Conservation (phyloP, 1,140 invertebrate genomes). For the Drosophila eugracilis region DNA sequence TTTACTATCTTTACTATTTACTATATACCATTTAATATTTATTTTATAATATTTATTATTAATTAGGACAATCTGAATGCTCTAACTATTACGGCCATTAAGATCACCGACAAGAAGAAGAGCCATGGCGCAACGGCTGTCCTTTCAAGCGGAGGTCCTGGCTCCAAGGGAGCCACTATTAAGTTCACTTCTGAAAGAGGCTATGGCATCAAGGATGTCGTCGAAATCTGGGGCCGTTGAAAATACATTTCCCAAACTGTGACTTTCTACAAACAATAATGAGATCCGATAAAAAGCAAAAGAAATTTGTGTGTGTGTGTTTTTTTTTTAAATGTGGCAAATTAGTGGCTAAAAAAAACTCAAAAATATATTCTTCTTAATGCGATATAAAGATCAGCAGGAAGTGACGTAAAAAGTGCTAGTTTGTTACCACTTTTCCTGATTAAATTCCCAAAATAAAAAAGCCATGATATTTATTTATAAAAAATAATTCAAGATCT, state of each 20-base stretch:
- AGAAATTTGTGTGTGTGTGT: not conserved
- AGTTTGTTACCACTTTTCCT: no score
- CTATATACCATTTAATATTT: not conserved
- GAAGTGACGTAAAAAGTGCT: no score
- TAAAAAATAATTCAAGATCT: no score
- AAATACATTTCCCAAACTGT: not conserved
- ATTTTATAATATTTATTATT: not conserved
- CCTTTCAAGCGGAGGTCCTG: constrained; percentile 59
- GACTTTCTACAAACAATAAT: not conserved
- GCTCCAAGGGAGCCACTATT: constrained; percentile 74
- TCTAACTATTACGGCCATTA: constrained; percentile 69
- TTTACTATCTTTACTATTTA: not conserved
- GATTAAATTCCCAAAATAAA: no score
- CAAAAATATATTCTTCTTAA: no score
- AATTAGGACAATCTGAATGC: constrained; percentile 63
- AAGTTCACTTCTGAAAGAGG: constrained; percentile 61
- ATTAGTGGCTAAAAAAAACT: no score
- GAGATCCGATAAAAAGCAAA: not conserved
- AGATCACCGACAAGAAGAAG: constrained; percentile 62
- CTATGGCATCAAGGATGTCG: constrained; percentile 62
- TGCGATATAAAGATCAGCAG: no score
- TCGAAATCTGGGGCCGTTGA: constrained; percentile 74
- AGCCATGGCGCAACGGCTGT: constrained; percentile 62
- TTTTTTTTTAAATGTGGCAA: not conserved
- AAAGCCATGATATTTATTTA: no score